Conservation (phyloP, 2,797 vertebrate species). For the Sternarchorhynchus goeldii region DNA sequence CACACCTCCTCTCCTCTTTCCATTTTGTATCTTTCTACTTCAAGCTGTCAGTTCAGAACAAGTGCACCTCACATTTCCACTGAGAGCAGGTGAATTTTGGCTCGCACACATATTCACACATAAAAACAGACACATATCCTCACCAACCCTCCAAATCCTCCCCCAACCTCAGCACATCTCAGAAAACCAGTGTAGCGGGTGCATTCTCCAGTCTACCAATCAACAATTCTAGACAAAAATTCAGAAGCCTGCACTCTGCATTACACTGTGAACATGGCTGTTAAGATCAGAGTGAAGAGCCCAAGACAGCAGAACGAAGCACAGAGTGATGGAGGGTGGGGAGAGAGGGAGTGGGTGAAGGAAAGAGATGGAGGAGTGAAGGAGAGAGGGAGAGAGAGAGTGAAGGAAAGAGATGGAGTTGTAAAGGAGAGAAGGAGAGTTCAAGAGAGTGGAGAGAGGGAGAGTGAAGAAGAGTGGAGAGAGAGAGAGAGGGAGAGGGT, state of each 20-base stretch:
- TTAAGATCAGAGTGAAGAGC: no score
- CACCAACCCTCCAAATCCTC: not conserved
- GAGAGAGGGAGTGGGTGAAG: not conserved
- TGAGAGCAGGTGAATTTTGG: constrained; percentile 33
- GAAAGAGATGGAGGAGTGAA: constrained; percentile 15
- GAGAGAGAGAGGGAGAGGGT: no score
- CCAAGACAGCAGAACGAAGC: no score
- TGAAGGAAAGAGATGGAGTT: not conserved
- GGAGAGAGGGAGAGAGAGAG: constrained; percentile 13
- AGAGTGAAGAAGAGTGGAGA: not conserved
- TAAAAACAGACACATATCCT: not conserved
- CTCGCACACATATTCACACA: constrained; percentile 26
- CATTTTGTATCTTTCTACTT: constrained; percentile 5
- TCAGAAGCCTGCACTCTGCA: no score
- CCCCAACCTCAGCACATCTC: not conserved
- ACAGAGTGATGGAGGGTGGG: not conserved
- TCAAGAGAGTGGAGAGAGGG: not conserved
- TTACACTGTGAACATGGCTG: no score
- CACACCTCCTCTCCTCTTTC: not conserved
- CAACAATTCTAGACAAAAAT: no score
- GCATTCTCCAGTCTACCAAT: not conserved
- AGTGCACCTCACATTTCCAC: constrained; percentile 37
- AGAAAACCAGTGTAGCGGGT: not conserved
- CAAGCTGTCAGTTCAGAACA: constrained; percentile 48
- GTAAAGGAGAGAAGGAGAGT: not conserved